A percentile compares a stretch with the other conserved stretches of the same genome.
Evolutionary conservation across 1,140 invertebrate genomes (phyloP).

Genomic region (Argopecten irradians): DNA sequence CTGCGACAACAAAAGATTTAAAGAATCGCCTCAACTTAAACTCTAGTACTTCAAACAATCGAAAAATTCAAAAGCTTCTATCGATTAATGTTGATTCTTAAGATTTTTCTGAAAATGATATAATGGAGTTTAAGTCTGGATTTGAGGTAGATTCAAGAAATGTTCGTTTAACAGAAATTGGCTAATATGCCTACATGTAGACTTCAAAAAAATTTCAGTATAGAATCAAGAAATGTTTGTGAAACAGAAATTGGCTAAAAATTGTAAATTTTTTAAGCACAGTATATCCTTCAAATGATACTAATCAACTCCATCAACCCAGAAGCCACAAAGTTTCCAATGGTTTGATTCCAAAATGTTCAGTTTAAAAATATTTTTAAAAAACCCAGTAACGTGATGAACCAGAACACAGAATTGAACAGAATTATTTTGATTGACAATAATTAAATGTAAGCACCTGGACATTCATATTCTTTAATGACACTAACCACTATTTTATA

Average conservation of each 20-base stretch:
- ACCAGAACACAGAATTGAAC: background rate
- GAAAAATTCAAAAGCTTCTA: background rate
- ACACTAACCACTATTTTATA: background rate
- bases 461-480: background rate
- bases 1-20: background rate
- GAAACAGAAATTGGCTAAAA: too few species aligned
- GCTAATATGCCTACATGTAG: background rate
- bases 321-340: too few species aligned
- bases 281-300: too few species aligned
- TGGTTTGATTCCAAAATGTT: background rate
- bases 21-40: constrained; percentile 6
- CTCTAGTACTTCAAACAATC: background rate
- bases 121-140: background rate
- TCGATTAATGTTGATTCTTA: background rate
- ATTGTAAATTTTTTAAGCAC: too few species aligned
- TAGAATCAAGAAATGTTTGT: too few species aligned
- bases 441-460: background rate
- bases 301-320: too few species aligned
- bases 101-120: background rate
- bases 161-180: background rate
- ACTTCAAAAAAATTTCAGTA: too few species aligned
- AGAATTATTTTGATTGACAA: background rate
- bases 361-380: background rate
- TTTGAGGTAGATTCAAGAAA: background rate
- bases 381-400: background rate